Conservation (phyloP, 2,113 vertebrate genomes). For the Myiagra hebetior region DNA sequence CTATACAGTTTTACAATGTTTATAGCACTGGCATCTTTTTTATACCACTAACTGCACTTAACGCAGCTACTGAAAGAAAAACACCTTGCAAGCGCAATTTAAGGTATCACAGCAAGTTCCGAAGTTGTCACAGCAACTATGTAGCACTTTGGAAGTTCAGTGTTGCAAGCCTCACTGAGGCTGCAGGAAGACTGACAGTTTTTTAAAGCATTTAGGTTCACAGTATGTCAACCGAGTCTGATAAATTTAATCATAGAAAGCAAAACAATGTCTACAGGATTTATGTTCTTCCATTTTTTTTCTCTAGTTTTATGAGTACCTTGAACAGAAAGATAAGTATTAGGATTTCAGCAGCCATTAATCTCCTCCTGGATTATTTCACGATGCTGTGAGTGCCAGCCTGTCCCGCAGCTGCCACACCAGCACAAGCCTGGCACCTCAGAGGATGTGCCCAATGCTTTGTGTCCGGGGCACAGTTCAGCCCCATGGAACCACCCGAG, state of each 20-base stretch:
- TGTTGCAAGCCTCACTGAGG: background rate
- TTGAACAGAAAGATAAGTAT: constrained; percentile 46
- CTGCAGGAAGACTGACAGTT: background rate
- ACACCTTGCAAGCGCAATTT: background rate
- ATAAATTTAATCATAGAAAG: constrained; percentile 39
- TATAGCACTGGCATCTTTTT: background rate
- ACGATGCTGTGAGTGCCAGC: background rate
- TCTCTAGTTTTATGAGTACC: constrained; percentile 20
- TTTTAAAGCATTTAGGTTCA: background rate
- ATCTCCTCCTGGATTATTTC: constrained; percentile 25
- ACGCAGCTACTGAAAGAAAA: background rate
- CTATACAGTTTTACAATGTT: background rate
- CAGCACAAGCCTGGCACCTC: background rate
- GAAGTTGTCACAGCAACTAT: background rate
- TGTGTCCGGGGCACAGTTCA: background rate
- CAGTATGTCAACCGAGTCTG: background rate
- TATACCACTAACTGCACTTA: background rate
- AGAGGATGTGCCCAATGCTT: background rate
- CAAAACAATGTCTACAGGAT: constrained; percentile 20
- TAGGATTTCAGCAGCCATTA: constrained; percentile 36
- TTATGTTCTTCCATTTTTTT: constrained; percentile 22
- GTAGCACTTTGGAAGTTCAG: background rate
- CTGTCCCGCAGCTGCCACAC: background rate
- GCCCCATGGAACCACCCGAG: fast-evolving
- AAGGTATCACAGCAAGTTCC: background rate